phyloP scores from a whole-genome alignment of 2,888 invertebrate genomes.

The Seira sanloemensis region DNA sequence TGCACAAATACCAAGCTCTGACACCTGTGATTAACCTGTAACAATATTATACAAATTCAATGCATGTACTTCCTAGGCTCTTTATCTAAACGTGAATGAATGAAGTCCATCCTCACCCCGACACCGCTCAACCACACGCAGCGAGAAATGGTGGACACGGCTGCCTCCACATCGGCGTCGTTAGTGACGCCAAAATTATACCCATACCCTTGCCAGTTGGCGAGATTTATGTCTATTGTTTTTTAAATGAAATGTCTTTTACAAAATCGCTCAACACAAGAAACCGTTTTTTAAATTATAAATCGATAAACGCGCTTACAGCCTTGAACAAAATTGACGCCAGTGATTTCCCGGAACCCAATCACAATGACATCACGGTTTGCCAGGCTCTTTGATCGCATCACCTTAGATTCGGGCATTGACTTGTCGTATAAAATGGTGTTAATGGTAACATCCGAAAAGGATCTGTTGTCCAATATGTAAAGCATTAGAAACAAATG shows the following conservation, averaged over 20 bases:
- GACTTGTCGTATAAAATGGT: not conserved
- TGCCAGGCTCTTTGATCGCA: not conserved
- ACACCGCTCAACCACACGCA: slow-evolving; percentile 26
- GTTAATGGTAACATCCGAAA: not conserved
- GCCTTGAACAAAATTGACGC: too few species aligned
- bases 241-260: too few species aligned
- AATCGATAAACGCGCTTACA: not conserved
- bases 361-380: too few species aligned
- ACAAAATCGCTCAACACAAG: too few species aligned
- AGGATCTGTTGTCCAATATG: too few species aligned
- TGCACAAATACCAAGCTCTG: slow-evolving; percentile 69
- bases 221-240: not conserved
- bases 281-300: too few species aligned
- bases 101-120: not conserved
- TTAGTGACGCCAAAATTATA: slow-evolving; percentile 7
- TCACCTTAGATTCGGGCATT: not conserved
- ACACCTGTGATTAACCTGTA: slow-evolving; percentile 57
- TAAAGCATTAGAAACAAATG: not conserved
- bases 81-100: not conserved
- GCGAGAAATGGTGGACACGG: not conserved
- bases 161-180: slow-evolving; percentile 9
- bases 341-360: too few species aligned
- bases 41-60: slow-evolving; percentile 10
- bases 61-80: not conserved
- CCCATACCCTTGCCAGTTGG: not conserved